Conservation (phyloP, 2,113 vertebrate genomes). For the Myiagra hebetior region DNA sequence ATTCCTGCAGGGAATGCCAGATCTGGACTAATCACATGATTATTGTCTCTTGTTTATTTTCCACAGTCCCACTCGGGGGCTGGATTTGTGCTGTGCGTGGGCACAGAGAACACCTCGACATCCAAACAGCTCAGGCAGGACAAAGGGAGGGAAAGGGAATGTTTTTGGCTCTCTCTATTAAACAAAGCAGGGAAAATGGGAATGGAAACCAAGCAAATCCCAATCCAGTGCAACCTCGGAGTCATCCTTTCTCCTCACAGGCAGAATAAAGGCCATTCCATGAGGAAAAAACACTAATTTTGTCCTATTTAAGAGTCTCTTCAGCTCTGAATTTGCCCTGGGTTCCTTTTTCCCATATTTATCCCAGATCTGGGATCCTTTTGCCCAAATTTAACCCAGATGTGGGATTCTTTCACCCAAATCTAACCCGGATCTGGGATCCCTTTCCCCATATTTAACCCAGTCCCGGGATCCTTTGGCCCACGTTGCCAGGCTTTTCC, state of each 20-base stretch:
- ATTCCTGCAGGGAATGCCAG: neutral
- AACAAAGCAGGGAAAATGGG: neutral
- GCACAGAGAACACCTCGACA: neutral
- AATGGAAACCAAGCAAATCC: neutral
- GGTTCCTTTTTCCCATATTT: neutral
- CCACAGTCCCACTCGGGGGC: neutral
- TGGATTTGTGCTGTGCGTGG: neutral
- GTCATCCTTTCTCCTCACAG: neutral
- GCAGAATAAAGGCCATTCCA: neutral
- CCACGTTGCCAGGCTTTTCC: neutral
- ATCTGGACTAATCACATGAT: neutral
- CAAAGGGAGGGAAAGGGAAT: neutral
- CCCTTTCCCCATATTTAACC: neutral
- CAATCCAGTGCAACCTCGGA: neutral
- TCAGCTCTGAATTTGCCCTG: neutral
- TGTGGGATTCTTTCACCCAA: neutral
- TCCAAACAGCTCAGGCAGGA: neutral
- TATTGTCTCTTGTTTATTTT: neutral
- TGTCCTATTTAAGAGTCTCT: neutral
- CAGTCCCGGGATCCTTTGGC: neutral
- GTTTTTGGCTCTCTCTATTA: neutral
- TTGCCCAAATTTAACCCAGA: neutral
- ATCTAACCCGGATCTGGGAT: neutral
- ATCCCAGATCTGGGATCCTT: neutral
- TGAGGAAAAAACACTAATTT: neutral